A percentile compares a stretch with the other conserved stretches of the same genome.
phyloP scores from a whole-genome alignment of 35 echinoderm and acorn worm genomes.

The Heliocidaris erythrogramma region DNA sequence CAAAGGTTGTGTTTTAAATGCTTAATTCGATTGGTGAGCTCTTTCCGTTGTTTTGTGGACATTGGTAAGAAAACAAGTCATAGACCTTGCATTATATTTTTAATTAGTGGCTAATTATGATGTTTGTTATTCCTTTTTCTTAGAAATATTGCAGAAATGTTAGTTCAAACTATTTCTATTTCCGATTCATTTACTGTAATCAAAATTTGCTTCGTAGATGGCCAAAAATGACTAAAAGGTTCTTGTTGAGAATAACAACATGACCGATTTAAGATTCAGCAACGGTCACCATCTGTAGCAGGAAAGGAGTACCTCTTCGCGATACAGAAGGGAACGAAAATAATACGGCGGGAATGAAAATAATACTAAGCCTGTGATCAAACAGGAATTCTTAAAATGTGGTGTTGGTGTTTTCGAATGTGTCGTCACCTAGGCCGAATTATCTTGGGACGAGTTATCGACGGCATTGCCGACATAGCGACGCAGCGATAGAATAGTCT shows the following conservation, averaged over 20 bases:
- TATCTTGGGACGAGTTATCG: conserved; percentile 26
- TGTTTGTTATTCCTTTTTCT: background rate
- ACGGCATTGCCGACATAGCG: conserved; percentile 24
- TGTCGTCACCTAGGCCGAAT: conserved; percentile 20
- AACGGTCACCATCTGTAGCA: background rate
- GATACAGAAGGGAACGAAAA: background rate
- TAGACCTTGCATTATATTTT: background rate
- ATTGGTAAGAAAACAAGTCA: background rate
- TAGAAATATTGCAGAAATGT: background rate
- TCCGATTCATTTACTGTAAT: background rate
- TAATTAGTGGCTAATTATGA: background rate
- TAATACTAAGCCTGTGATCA: conserved; percentile 20
- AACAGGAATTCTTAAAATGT: conserved; percentile 43
- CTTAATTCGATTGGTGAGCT: too few species aligned
- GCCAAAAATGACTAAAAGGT: background rate
- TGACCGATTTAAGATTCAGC: background rate
- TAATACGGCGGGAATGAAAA: conserved; percentile 17
- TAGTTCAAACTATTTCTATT: background rate
- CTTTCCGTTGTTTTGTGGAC: background rate
- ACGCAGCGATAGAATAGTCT: background rate
- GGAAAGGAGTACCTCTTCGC: background rate
- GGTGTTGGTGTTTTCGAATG: conserved; percentile 36
- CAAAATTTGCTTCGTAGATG: background rate
- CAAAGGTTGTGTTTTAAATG: too few species aligned
- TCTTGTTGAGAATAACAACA: background rate